These are phyloP conservation scores for Microcebus griseorufus DNA, from an alignment of 2,113 vertebrate genomes.

Conservation along the genomic window DNA sequence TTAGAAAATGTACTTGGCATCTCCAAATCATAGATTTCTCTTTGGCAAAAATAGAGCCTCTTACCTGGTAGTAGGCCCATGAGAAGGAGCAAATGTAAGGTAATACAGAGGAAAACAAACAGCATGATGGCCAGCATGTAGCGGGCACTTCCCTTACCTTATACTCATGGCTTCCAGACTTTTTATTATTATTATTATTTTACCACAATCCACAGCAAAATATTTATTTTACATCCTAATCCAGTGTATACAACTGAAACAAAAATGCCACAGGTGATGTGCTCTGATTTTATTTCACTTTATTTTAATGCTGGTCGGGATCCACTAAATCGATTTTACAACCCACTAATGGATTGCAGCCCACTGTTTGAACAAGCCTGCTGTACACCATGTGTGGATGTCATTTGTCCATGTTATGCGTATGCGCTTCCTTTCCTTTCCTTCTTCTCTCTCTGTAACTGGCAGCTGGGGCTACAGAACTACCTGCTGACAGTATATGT, in stretches of 20 bases:
- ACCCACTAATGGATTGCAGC: background rate
- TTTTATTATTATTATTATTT: background rate
- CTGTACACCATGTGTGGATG: background rate
- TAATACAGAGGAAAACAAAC: background rate
- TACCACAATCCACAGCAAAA: background rate
- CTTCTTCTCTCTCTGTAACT: background rate
- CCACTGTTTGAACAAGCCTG: background rate
- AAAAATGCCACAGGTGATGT: background rate
- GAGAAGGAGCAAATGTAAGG: background rate
- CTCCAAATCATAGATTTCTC: slow-evolving; percentile 2
- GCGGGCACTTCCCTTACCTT: background rate
- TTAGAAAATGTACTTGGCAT: background rate
- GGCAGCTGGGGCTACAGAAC: background rate
- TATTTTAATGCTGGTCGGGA: background rate
- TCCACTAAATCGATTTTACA: background rate
- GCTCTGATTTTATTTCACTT: background rate
- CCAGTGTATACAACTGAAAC: background rate
- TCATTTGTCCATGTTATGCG: background rate
- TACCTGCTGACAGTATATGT: background rate
- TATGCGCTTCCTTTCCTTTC: background rate
- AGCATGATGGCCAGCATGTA: fast-evolving
- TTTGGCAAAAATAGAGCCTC: background rate
- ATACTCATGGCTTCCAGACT: background rate
- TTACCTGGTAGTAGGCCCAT: background rate
- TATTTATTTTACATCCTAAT: background rate